Base-by-base conservation (phyloP, 2,888 invertebrate genomes). In the Agriopis aurantiaria region DNA sequence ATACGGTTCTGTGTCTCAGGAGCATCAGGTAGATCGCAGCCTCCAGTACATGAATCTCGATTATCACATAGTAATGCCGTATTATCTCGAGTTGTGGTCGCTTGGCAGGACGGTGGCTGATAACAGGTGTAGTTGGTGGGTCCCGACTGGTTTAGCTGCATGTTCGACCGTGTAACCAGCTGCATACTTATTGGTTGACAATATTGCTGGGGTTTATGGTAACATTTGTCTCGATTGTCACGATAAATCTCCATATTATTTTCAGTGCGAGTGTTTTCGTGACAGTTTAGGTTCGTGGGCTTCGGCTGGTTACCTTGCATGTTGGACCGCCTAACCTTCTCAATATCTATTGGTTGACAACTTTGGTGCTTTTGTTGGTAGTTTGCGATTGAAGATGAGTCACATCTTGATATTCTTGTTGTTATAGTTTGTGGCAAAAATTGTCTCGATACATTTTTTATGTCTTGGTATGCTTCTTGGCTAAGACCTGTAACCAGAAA, bases 391-490 rank as follows among this genome's bases (percentile, higher is more conserved):
- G 46, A n/a, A 17, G 59, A 45, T 14, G 56, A 33, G 43, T 65
- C 40, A 46, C 67, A 62, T 56, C 62, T n/a, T 40, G 69, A 59
- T 52, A 71, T 52, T 17, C 63, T 51, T 33, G 56, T 61, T 1
- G 71, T 45, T n/a, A 57, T 14, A 52, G 56, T 57, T 33, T 48
- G 46, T 56, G 51, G 48, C 5, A 46, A 40, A 48, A 40, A 55
- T 52, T 57, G 52, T 40, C 45, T 14, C 12, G 56, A 62, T 40
- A 60, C 41, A 51, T 56, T 67, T 71, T 58, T 46, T 71, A 73
- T 65, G 48, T 63, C 73, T 59, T 52, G 69, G 68, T 58, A 80
- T 40, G 69, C 46, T 17, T 68, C 48, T 55, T 69, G 52, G 59
- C 61, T 63, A 40, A 77, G 62, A 57, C 64, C 74, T 75, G 67